A percentile compares a stretch with the other conserved stretches of the same genome.
Evolutionary conservation across 2,113 vertebrate genomes (phyloP).

Genomic region (Poicephalus gulielmi): DNA sequence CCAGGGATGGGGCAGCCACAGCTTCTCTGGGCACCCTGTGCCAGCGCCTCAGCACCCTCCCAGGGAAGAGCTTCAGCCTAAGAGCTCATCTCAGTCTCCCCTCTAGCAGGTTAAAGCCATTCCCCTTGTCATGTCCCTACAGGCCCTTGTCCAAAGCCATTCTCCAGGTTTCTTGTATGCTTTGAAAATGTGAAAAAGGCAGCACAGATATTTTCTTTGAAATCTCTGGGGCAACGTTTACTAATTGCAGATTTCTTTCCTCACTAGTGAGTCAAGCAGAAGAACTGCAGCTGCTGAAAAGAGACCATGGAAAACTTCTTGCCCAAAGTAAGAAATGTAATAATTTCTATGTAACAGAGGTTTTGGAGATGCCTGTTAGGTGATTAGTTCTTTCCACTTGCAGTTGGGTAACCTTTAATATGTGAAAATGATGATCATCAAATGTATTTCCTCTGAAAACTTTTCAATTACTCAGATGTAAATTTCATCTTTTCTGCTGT

Average conservation of each 20-base stretch:
- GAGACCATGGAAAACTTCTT: slow-evolving; percentile 4
- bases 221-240: not conserved
- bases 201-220: not conserved
- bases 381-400: not conserved
- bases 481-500: not conserved
- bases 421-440: not conserved
- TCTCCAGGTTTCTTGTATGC: not conserved
- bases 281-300: slow-evolving; percentile 57
- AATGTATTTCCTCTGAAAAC: not conserved
- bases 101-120: not conserved
- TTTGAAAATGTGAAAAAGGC: not conserved
- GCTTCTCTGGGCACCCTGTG: no score
- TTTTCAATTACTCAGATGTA: not conserved
- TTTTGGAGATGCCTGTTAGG: not conserved
- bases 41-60: no score
- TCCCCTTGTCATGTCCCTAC: not conserved
- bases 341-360: not conserved
- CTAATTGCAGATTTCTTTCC: slow-evolving; percentile 21
- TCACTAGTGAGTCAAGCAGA: slow-evolving; percentile 73
- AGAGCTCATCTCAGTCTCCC: not conserved
- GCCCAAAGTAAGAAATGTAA: slow-evolving; percentile 54
- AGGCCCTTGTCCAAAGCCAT: not conserved
- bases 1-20: no score
- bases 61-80: no score
- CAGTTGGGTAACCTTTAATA: not conserved